phyloP scores from a whole-genome alignment of 2,888 invertebrate genomes.

The Drosophila quinaria region DNA sequence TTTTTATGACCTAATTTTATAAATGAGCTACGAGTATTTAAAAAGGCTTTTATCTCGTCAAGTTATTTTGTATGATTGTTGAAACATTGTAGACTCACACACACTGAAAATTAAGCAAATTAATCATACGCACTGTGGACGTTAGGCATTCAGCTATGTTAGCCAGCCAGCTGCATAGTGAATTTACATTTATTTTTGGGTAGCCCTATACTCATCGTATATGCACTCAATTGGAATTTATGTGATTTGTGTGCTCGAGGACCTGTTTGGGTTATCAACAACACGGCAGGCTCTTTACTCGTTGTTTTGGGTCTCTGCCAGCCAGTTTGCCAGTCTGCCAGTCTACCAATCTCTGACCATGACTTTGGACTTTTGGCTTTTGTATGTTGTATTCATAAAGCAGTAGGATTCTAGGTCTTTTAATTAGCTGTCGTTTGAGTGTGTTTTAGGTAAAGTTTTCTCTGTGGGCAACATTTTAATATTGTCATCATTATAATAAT shows the following conservation, averaged over 20 bases:
- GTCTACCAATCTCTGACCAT: constrained; percentile 39
- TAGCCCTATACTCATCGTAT: constrained; percentile 59
- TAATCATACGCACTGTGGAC: constrained; percentile 74
- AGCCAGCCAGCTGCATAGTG: constrained; percentile 53
- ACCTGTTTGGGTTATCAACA: constrained; percentile 80
- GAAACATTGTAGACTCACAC: constrained; percentile 6
- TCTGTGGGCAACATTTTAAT: constrained; percentile 41
- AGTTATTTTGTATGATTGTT: constrained; percentile 31
- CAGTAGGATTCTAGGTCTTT: constrained; percentile 60
- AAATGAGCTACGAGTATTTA: constrained; percentile 18
- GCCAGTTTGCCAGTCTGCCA: background rate
- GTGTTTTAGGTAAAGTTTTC: constrained; percentile 33
- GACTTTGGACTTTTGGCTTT: constrained; percentile 73
- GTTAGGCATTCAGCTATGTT: background rate
- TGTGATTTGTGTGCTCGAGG: constrained; percentile 80
- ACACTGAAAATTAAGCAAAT: constrained; percentile 60
- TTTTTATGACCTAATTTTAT: background rate
- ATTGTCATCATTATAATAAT: constrained; percentile 79
- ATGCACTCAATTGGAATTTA: constrained; percentile 82
- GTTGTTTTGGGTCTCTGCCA: constrained; percentile 12
- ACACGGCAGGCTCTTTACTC: constrained; percentile 65
- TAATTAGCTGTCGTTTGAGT: constrained; percentile 63
- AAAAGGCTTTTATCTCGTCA: constrained; percentile 21
- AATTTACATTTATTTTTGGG: constrained; percentile 75
- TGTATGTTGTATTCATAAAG: constrained; percentile 21